Evolutionary conservation across 2,113 vertebrate genomes (phyloP), one percentile per base, ranked within the genome.

Genomic region (Paramormyrops kingsleyae): DNA sequence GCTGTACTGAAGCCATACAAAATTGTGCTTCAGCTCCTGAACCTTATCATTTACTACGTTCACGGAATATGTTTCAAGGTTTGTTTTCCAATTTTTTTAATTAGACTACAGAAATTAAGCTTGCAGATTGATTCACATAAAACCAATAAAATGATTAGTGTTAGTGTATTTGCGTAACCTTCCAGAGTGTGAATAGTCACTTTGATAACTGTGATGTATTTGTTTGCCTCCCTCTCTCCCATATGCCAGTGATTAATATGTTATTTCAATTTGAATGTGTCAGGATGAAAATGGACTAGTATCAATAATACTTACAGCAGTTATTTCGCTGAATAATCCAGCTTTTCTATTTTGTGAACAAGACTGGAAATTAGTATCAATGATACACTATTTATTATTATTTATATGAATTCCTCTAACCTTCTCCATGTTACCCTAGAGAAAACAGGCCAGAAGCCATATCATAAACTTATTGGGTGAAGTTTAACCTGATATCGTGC

Each of bases 181-280:
- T 80, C 74, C 35, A 19, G 74, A 80, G 31, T 70, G 62, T 70
- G 10, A 70, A 39, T 42, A 80, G 74, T 42, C 35, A 19, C 35
- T 80, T 80, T 80, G 74, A 80, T 80, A 80, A 80, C 74, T 80
- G 17, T 39, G 74, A 80, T 42, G 74, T 80, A 77, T 77, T 77
- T 35, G 4, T 80, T 80, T 8, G 35, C 35, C 74, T 2, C n/a
- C 15, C 74, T 6, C 70, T 39, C 70, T 7, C 74, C 13, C 74
- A 42, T 80, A n/a, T 19, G 35, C 74, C 74, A 80, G 5, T 70
- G 62, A 70, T 70, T 70, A 31, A 70, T 70, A 70, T 70, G 27
- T 70, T 70, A 70, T 31, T 70, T 70, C 62, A 70, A 27, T 31
- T 70, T 27, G 9, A 70, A 42, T 39, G 70, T 77, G 70, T 39